Evolutionary conservation across 2,113 vertebrate species (phyloP).

Genomic region (Strix uralensis): DNA sequence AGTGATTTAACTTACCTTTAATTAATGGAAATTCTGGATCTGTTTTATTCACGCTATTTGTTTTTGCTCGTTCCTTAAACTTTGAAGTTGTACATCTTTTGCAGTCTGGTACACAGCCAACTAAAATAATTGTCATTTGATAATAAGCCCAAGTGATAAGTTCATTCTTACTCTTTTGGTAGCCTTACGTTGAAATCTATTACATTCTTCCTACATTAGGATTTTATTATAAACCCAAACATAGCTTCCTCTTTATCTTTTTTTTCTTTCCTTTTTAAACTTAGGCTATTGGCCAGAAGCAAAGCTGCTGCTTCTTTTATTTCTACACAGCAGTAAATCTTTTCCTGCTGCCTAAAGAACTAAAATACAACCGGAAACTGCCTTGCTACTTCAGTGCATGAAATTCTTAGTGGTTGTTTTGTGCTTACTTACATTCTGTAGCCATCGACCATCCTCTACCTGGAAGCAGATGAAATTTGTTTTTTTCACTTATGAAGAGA

Average conservation of each 20-base stretch:
- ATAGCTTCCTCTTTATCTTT: not conserved
- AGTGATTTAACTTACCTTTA: not conserved
- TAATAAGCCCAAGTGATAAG: not conserved
- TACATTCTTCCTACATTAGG: not conserved
- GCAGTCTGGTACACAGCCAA: not conserved
- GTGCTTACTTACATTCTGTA: not conserved
- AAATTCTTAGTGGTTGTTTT: not conserved
- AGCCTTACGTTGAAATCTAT: not conserved
- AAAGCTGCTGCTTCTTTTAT: not conserved
- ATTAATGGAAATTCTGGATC: not conserved
- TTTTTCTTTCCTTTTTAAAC: not conserved
- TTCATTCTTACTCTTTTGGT: not conserved
- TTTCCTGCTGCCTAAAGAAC: not conserved
- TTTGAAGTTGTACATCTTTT: not conserved
- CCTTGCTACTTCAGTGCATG: not conserved
- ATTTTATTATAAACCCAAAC: not conserved
- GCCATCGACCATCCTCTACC: not conserved
- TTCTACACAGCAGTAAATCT: not conserved
- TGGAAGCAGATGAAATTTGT: not conserved
- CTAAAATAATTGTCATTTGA: not conserved
- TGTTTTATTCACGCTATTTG: not conserved
- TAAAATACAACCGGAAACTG: not conserved
- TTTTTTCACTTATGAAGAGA: not conserved
- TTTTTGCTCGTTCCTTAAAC: not conserved
- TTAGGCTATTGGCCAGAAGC: not conserved